These are phyloP conservation scores for Chaetogeoica ovagalla DNA, from an alignment of 2,888 invertebrate species.

Conservation along the genomic window DNA sequence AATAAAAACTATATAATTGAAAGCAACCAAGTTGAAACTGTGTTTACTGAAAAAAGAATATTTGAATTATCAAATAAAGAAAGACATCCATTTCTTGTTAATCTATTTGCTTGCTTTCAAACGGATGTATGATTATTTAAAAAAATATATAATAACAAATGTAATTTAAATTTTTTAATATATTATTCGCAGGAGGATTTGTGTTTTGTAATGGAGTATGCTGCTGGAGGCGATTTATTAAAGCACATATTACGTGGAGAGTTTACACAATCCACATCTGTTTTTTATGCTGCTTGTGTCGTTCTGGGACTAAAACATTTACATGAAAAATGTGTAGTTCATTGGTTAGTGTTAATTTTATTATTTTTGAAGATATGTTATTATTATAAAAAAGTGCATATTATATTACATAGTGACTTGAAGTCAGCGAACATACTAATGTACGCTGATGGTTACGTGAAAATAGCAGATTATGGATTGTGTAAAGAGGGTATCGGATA, in stretches of 20 bases:
- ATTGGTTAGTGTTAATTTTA: slow-evolving; percentile 66
- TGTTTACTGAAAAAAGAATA: slow-evolving; percentile 97
- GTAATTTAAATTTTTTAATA: not conserved
- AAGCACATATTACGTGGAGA: slow-evolving; percentile 99
- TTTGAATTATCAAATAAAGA: slow-evolving; percentile 98
- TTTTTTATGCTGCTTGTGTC: slow-evolving; percentile 99
- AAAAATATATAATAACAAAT: no score
- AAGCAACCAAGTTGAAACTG: slow-evolving; percentile 96
- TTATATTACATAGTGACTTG: slow-evolving; percentile 72
- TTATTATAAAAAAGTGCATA: slow-evolving; percentile 8
- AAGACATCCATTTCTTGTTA: slow-evolving; percentile 98
- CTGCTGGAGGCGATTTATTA: slow-evolving; percentile 98
- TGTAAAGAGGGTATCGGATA: slow-evolving; percentile 99
- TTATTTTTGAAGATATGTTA: not conserved
- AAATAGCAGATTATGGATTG: slow-evolving; percentile 98
- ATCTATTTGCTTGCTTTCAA: slow-evolving; percentile 98
- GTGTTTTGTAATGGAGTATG: slow-evolving; percentile 99
- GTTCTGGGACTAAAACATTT: slow-evolving; percentile 97
- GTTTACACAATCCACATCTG: slow-evolving; percentile 94
- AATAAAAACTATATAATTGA: slow-evolving; percentile 99
- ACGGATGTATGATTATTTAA: slow-evolving; percentile 71
- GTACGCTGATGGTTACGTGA: slow-evolving; percentile 98
- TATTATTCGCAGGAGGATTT: slow-evolving; percentile 73
- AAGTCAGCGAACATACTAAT: slow-evolving; percentile 97
- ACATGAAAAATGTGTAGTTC: slow-evolving; percentile 98